Evolutionary conservation across 2,113 vertebrate genomes (phyloP).

Genomic region (Alouatta palliata): DNA sequence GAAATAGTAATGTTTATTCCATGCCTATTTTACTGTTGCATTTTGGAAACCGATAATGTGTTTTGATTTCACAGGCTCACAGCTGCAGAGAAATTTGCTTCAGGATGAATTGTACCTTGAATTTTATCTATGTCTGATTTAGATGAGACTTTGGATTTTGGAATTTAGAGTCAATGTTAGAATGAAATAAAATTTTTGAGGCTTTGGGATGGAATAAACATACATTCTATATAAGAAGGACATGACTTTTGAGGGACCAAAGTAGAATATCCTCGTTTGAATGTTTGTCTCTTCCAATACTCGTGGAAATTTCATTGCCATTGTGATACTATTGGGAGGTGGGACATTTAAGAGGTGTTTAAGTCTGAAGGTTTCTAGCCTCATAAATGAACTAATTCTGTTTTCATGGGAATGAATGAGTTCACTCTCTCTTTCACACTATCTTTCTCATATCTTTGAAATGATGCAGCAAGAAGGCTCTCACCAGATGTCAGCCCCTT

Average conservation of each 20-base stretch:
- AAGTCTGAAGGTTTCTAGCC: background rate
- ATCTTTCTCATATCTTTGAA: background rate
- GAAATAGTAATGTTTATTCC: background rate
- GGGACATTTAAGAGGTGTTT: background rate
- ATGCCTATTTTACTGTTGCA: background rate
- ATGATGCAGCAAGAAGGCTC: background rate
- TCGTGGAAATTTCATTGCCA: background rate
- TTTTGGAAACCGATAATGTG: background rate
- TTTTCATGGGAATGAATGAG: background rate
- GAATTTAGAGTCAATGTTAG: background rate
- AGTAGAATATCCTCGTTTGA: background rate
- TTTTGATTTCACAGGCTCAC: background rate
- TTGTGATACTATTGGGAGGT: background rate
- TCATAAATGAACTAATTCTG: background rate
- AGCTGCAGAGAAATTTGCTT: background rate
- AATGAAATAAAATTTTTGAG: background rate
- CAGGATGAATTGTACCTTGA: background rate
- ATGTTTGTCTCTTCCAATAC: background rate
- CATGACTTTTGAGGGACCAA: background rate
- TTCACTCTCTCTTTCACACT: fast-evolving
- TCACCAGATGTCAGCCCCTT: background rate
- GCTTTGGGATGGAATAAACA: background rate
- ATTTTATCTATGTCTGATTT: background rate
- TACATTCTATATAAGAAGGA: background rate
- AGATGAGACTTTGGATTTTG: background rate